phyloP scores from a whole-genome alignment of 2,797 vertebrate species.

The Macrochelys suwanniensis region DNA sequence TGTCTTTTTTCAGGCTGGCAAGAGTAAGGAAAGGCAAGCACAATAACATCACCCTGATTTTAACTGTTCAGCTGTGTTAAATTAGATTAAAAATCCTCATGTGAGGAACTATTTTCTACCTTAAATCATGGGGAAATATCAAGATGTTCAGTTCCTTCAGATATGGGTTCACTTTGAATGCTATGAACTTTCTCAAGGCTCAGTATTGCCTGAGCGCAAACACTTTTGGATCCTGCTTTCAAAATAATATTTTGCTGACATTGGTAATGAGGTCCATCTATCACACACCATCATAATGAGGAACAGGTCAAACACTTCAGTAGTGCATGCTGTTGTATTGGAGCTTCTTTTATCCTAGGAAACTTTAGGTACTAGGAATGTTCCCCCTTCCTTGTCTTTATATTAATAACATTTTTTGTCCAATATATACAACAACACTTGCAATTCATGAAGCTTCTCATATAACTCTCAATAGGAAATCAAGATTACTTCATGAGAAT shows the following conservation, averaged over 20 bases:
- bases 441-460: background rate
- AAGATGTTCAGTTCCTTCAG: background rate
- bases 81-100: background rate
- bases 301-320: background rate
- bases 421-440: background rate
- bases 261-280: background rate
- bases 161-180: background rate
- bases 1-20: background rate
- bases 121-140: background rate
- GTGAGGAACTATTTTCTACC: background rate
- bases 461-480: background rate
- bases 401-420: background rate
- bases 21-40: background rate
- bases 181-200: background rate
- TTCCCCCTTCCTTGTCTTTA: background rate
- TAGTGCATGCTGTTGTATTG: background rate
- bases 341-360: background rate
- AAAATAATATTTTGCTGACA: background rate
- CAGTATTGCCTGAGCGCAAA: background rate
- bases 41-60: background rate
- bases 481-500: background rate
- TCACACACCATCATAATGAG: background rate
- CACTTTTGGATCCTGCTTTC: background rate
- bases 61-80: background rate
- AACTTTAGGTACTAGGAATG: background rate